Evolutionary conservation across 2,113 vertebrate species (phyloP).

Genomic region (Chaetorhynchus papuensis): DNA sequence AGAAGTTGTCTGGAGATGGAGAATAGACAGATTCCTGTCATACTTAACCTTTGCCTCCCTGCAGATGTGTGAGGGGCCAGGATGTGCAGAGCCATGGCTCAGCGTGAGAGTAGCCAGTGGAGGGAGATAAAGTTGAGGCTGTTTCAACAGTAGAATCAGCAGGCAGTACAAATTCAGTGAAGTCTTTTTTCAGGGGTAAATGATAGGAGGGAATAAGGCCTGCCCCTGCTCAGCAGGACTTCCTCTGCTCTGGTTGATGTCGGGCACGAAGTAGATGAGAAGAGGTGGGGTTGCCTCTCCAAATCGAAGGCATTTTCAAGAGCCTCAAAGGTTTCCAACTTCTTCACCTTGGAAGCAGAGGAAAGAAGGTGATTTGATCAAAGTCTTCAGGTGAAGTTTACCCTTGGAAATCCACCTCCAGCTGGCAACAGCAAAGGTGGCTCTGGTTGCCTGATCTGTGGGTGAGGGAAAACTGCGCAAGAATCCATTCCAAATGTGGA

Average conservation of each 20-base stretch:
- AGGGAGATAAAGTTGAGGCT: neutral
- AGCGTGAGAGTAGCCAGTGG: rapidly evolving
- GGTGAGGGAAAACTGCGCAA: neutral
- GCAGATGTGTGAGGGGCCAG: neutral
- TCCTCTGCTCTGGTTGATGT: neutral
- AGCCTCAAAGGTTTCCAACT: neutral
- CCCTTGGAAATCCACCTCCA: neutral
- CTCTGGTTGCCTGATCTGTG: neutral
- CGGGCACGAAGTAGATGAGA: neutral
- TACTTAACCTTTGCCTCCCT: neutral
- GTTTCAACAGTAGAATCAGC: neutral
- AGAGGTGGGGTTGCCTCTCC: neutral
- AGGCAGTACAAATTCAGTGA: neutral
- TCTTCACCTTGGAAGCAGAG: neutral
- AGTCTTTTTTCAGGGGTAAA: neutral
- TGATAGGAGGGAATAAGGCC: neutral
- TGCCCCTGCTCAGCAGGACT: neutral
- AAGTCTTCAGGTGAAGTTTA: neutral
- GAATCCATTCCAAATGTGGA: neutral
- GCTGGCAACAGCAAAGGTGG: neutral
- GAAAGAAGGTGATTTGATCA: neutral
- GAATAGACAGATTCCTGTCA: neutral
- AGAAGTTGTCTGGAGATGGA: neutral
- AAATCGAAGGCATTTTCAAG: neutral
- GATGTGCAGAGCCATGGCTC: neutral